phyloP scores from a whole-genome alignment of 2,888 invertebrate genomes.

The Gordius sp. region DNA sequence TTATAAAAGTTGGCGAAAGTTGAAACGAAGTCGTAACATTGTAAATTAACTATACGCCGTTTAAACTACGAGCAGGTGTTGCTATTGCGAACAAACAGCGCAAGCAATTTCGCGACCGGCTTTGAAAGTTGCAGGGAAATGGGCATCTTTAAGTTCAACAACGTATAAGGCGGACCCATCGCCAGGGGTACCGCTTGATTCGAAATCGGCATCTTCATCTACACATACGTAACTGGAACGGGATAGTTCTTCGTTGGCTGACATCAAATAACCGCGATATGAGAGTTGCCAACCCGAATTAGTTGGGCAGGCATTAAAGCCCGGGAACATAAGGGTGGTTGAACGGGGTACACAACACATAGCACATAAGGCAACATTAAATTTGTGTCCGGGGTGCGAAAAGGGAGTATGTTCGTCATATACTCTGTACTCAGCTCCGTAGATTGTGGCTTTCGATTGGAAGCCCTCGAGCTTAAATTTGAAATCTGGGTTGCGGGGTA shows the following conservation, averaged over 20 bases:
- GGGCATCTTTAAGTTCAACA: not conserved
- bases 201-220: conserved; percentile 15
- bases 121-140: not conserved
- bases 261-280: not conserved
- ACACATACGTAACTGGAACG: conserved; percentile 11
- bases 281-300: not conserved
- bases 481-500: conserved; percentile 1
- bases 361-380: conserved; percentile 3
- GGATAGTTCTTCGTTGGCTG: conserved; percentile 13
- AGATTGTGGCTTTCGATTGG: conserved; percentile 7
- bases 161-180: conserved; percentile 11
- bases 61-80: too few relatives aligned
- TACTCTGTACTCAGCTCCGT: conserved; percentile 10
- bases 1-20: too few relatives aligned
- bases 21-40: too few relatives aligned
- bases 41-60: too few relatives aligned
- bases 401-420: conserved; percentile 14
- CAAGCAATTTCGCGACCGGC: conserved; percentile 2
- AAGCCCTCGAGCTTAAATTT: not conserved
- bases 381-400: not conserved
- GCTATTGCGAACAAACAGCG: conserved; percentile 11
- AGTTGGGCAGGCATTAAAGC: conserved; percentile 1
- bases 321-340: conserved; percentile 3
- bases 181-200: conserved; percentile 9
- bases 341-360: conserved; percentile 11